Evolutionary conservation across 2,797 vertebrate species (phyloP).

Genomic region (Luscinia luscinia): DNA sequence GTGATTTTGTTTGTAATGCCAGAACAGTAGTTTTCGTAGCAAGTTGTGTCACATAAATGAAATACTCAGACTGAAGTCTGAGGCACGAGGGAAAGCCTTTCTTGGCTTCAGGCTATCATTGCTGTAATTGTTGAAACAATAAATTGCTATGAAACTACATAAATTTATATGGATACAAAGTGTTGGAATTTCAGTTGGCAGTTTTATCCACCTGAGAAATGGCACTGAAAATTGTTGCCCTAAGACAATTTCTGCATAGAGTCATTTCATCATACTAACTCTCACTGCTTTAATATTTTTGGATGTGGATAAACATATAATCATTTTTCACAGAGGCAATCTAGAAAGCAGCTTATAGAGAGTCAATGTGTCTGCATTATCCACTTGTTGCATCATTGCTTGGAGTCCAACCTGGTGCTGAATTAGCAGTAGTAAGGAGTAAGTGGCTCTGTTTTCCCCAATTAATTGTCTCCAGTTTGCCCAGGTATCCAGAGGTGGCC

Average conservation of each 20-base stretch:
- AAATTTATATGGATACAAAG: neutral
- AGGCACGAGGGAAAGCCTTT: neutral
- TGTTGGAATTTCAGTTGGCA: neutral
- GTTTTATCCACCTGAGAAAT: neutral
- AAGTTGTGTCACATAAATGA: slow-evolving; percentile 13
- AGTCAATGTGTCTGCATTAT: neutral
- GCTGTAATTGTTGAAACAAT: slow-evolving; percentile 33
- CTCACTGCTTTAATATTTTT: neutral
- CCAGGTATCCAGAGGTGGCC: neutral
- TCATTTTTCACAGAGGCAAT: neutral
- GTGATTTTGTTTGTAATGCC: neutral
- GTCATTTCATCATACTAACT: neutral
- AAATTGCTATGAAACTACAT: neutral
- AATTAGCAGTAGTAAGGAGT: neutral
- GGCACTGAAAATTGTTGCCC: slow-evolving; percentile 36
- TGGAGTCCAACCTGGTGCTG: neutral
- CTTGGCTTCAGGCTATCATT: slow-evolving; percentile 25
- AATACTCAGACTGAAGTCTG: slow-evolving; percentile 16
- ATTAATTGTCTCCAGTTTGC: neutral
- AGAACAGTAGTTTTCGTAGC: neutral
- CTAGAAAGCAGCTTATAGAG: neutral
- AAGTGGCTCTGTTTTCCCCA: neutral
- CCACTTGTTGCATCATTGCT: neutral
- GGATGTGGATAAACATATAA: neutral
- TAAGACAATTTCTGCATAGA: slow-evolving; percentile 17